Evolutionary conservation across 2,888 invertebrate species (phyloP), one percentile per base, ranked within the genome.

Genomic region (Selenia dentaria): DNA sequence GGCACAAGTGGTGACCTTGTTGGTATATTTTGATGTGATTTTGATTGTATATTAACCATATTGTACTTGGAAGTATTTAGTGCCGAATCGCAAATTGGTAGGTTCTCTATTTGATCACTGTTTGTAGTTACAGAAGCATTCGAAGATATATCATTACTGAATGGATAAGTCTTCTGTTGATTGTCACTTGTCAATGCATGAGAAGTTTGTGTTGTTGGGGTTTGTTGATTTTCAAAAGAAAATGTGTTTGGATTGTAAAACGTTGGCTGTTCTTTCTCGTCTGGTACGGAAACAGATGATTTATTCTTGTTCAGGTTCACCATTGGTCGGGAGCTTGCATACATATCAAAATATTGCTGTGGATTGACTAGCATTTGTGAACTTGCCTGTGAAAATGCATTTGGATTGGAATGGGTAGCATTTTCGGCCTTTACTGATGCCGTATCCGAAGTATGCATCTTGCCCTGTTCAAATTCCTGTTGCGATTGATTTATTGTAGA

Each of bases 1-100:
- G 59, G 44, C 16, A 47, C 29, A 1, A 52, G 35, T 12, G 43
- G 45, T 27, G 32, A 26, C 13, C 18, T 46, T 6, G 50, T 34
- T 22, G 18, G 37, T 32, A 24, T 12, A 11, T 26, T 46, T 36
- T 31, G 40, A 20, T 26, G 22, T 11, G n/a, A 11, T 13, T 11
- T 0, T 3, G 35, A 34, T 22, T 48, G 22, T 27, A 43, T 49
- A 36, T 20, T 32, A 20, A 20, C 16, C n/a, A 35, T 14, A 22
- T 34, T 49, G 31, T 43, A 42, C 20, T 49, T 49, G 5, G 29
- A 14, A 22, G 42, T 49, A 26, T 42, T 43, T 6, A 43, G 22
- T 5, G 36, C 47, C 1, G 41, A 48, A 29, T 42, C 41, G 11
- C 14, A 28, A 12, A 27, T 8, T 8, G 6, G 5, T 6, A 10